A percentile compares a stretch with the other conserved stretches of the same genome.
phyloP scores from a whole-genome alignment of 2,797 vertebrate species.

The Anabacerthia variegaticeps region DNA sequence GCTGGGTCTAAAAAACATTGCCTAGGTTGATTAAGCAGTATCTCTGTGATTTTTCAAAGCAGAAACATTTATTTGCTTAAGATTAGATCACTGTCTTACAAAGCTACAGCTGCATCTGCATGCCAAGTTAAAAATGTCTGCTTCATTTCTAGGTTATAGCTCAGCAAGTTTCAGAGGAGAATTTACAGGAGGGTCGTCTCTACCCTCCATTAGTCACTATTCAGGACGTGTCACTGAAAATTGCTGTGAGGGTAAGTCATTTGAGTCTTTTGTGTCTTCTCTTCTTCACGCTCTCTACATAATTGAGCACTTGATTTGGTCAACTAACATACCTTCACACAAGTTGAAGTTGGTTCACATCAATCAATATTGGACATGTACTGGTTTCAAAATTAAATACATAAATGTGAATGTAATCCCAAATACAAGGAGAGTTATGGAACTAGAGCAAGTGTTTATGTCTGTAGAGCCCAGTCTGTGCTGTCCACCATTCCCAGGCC shows the following conservation, averaged over 20 bases:
- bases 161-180: slow-evolving; percentile 87
- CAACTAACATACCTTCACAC: neutral
- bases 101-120: neutral
- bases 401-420: neutral
- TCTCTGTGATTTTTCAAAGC: neutral
- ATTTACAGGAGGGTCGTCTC: slow-evolving; percentile 91
- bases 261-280: neutral
- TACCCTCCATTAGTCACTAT: slow-evolving; percentile 92
- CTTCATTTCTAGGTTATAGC: slow-evolving; percentile 84
- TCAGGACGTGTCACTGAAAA: slow-evolving; percentile 86
- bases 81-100: neutral
- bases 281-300: neutral
- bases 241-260: slow-evolving; percentile 87
- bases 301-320: neutral
- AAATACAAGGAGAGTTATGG: neutral
- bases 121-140: neutral
- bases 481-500: neutral
- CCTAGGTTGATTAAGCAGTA: neutral
- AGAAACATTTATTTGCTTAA: neutral
- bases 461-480: neutral
- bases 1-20: neutral
- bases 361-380: neutral
- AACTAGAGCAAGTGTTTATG: neutral
- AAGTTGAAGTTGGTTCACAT: neutral
- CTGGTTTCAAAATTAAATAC: neutral